These are phyloP conservation scores for Sebastes iracundus DNA, from an alignment of 2,797 vertebrate species.

Conservation along the genomic window DNA sequence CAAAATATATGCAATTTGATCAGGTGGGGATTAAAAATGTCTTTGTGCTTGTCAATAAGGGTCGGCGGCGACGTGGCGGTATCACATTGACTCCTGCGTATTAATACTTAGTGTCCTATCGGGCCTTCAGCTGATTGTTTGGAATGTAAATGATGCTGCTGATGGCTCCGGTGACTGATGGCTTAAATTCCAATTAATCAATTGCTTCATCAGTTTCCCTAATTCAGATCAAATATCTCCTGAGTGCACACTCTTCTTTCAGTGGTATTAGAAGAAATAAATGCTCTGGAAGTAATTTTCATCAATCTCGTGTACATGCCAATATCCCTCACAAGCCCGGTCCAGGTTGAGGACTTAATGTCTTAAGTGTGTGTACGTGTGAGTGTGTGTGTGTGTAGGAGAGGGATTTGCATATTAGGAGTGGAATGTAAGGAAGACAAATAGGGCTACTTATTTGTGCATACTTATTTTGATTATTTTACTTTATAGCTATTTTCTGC, in stretches of 20 bases:
- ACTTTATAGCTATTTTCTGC: background rate
- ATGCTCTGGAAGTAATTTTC: constrained; percentile 92
- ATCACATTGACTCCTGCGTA: constrained; percentile 88
- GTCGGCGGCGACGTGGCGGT: constrained; percentile 78
- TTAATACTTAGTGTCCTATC: constrained; percentile 90
- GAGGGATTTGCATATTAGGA: constrained; percentile 51
- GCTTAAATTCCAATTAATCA: constrained; percentile 99
- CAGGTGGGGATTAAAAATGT: constrained; percentile 85
- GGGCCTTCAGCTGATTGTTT: constrained; percentile 95
- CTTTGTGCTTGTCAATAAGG: constrained; percentile 86
- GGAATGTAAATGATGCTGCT: constrained; percentile 97
- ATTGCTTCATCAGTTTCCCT: constrained; percentile 96
- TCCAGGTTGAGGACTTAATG: constrained; percentile 81
- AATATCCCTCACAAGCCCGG: constrained; percentile 82
- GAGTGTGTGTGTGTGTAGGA: constrained; percentile 25
- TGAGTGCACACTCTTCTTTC: constrained; percentile 89
- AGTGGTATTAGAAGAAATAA: constrained; percentile 92
- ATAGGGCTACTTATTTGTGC: background rate
- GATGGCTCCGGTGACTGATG: constrained; percentile 96
- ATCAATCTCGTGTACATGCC: constrained; percentile 90
- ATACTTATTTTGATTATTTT: background rate
- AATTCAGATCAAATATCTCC: constrained; percentile 99
- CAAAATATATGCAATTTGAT: constrained; percentile 86
- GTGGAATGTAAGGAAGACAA: constrained; percentile 25
- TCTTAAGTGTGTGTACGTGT: constrained; percentile 78